phyloP scores from a whole-genome alignment of 2,888 invertebrate species.

The Drosophila rubida region DNA sequence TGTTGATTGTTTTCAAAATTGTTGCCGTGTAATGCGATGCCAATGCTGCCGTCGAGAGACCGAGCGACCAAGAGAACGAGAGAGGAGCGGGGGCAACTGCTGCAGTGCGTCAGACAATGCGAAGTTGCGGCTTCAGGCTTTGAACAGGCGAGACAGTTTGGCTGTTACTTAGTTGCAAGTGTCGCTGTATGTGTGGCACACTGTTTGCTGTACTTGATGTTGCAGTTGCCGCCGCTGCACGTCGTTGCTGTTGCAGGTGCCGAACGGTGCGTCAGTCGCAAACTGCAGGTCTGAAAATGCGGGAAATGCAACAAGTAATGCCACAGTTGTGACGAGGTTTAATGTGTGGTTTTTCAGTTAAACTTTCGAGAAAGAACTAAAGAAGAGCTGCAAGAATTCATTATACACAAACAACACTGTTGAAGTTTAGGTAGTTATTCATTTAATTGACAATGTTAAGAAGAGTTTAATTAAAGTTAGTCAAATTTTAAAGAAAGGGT shows the following conservation, averaged over 20 bases:
- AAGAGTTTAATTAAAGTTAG: no score
- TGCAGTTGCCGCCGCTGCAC: constrained; percentile 18
- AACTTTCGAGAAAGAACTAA: not conserved
- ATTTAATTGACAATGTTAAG: no score
- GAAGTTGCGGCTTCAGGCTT: constrained; percentile 54
- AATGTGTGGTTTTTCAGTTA: not conserved
- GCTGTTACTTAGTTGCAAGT: constrained; percentile 30
- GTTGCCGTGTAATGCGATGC: constrained; percentile 72
- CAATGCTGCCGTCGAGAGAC: constrained; percentile 26
- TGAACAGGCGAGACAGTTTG: constrained; percentile 60
- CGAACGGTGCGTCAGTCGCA: constrained; percentile 34
- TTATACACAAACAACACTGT: not conserved
- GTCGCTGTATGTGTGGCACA: constrained; percentile 36
- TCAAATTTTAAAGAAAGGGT: no score
- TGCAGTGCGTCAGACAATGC: constrained; percentile 60
- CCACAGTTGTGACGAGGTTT: constrained; percentile 15
- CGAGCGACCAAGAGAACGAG: not conserved
- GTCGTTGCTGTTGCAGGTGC: constrained; percentile 48
- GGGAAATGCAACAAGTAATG: constrained; percentile 33
- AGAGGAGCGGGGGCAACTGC: not conserved
- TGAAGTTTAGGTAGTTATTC: no score
- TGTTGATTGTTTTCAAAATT: constrained; percentile 74
- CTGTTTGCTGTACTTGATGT: constrained; percentile 25
- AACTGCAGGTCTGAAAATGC: constrained; percentile 30
- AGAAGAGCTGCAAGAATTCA: not conserved